Conservation (phyloP, 2,888 invertebrate species). For the Endotricha flammealis region DNA sequence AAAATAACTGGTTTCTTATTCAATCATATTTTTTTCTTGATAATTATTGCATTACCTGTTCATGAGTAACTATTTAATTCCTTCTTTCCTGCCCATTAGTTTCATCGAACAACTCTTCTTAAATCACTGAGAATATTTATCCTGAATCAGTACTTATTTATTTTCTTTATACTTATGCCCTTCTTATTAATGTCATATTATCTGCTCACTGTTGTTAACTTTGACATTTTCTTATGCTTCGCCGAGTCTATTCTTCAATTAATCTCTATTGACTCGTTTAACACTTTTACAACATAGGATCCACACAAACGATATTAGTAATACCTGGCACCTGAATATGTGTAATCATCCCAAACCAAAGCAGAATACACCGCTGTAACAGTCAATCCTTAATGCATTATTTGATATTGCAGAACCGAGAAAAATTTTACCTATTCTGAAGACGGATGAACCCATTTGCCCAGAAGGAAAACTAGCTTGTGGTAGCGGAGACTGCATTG, state of each 20-base stretch:
- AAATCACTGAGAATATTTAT: too few relatives aligned
- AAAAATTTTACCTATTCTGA: slow-evolving; percentile 91
- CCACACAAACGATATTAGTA: slow-evolving; percentile 31
- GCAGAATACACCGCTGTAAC: background rate
- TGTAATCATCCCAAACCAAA: background rate
- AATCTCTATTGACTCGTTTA: slow-evolving; percentile 33
- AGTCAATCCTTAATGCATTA: background rate
- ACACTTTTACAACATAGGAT: slow-evolving; percentile 42
- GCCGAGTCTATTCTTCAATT: slow-evolving; percentile 38
- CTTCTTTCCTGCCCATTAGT: too few relatives aligned
- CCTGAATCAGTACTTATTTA: slow-evolving; percentile 9
- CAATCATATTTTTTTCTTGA: background rate
- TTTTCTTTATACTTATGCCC: slow-evolving; percentile 11
- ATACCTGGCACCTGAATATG: background rate
- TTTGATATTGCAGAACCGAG: slow-evolving; percentile 85
- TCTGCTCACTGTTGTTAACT: slow-evolving; percentile 37
- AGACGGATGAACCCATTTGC: slow-evolving; percentile 95
- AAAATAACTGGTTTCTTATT: slow-evolving; percentile 13
- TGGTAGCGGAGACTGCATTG: slow-evolving; percentile 94
- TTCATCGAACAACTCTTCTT: too few relatives aligned
- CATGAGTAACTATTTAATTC: too few relatives aligned
- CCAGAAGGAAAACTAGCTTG: slow-evolving; percentile 94
- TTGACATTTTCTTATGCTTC: slow-evolving; percentile 48
- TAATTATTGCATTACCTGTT: background rate
- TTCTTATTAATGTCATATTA: slow-evolving; percentile 17